These are phyloP conservation scores for Periophthalmodon schlosseri DNA, from an alignment of 2,113 vertebrate species.

Conservation along the genomic window DNA sequence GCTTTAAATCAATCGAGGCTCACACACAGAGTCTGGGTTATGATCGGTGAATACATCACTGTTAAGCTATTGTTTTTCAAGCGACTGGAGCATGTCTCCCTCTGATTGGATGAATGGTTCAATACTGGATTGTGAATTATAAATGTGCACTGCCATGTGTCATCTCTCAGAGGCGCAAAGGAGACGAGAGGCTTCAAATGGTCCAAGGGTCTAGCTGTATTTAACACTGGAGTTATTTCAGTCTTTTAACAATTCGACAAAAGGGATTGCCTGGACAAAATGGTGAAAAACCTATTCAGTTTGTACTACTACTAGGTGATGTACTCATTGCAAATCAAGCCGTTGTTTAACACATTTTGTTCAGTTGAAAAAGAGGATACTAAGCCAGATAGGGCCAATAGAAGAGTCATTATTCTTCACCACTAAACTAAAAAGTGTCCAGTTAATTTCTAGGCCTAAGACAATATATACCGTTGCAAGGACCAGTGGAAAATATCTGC, in stretches of 20 bases:
- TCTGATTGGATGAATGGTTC: slow-evolving; percentile 50
- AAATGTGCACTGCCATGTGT: slow-evolving; percentile 35
- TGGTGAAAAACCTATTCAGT: slow-evolving; percentile 9
- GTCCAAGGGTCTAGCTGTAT: slow-evolving; percentile 38
- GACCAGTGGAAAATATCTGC: background rate
- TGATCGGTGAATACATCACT: slow-evolving; percentile 48
- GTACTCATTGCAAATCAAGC: background rate
- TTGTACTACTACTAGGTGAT: background rate
- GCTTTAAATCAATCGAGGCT: slow-evolving; percentile 64
- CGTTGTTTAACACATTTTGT: background rate
- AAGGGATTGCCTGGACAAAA: slow-evolving; percentile 41
- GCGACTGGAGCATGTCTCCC: slow-evolving; percentile 33
- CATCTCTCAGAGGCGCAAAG: slow-evolving; percentile 36
- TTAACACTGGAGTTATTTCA: slow-evolving; percentile 28
- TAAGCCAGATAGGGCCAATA: background rate
- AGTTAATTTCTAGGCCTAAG: background rate
- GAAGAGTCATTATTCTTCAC: background rate
- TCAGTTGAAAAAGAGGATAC: background rate
- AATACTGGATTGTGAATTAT: slow-evolving; percentile 55
- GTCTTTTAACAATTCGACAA: slow-evolving; percentile 24
- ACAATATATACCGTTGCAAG: background rate
- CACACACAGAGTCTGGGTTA: slow-evolving; percentile 48
- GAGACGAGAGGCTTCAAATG: slow-evolving; percentile 28
- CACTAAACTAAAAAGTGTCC: background rate
- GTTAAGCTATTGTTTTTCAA: slow-evolving; percentile 45